These are phyloP conservation scores for Trochalopteron elliotii DNA, from an alignment of 2,113 vertebrate species.

Conservation along the genomic window DNA sequence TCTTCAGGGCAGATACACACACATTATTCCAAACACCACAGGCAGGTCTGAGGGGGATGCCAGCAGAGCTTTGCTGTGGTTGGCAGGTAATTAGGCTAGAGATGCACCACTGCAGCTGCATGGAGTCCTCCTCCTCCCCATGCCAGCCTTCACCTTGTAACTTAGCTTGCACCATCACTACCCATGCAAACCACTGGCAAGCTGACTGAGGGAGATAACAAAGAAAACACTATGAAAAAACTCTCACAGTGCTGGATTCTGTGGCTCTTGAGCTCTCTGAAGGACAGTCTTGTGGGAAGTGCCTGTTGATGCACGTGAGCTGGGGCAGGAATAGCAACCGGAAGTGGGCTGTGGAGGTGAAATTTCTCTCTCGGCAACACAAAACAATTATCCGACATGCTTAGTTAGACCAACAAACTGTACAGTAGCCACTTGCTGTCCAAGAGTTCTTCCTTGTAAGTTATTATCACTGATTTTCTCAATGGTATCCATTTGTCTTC, in stretches of 20 bases:
- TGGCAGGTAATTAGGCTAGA: not conserved
- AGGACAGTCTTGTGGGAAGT: not conserved
- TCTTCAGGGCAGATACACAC: not conserved
- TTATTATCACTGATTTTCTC: not conserved
- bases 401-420: not conserved
- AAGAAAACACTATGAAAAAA: not conserved
- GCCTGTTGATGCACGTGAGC: not conserved
- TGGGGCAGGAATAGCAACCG: not conserved
- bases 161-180: not conserved
- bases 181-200: not conserved
- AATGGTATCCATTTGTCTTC: not conserved
- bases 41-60: not conserved
- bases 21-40: rapidly evolving
- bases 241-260: not conserved
- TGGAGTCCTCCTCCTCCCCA: not conserved
- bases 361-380: not conserved
- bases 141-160: not conserved
- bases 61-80: not conserved
- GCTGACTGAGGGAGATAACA: not conserved
- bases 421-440: not conserved
- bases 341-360: not conserved
- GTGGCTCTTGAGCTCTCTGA: not conserved
- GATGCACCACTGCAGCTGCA: not conserved
- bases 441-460: not conserved
- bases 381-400: not conserved